Base-by-base conservation (phyloP, 2,888 invertebrate species). In the Bellardia pandia region DNA sequence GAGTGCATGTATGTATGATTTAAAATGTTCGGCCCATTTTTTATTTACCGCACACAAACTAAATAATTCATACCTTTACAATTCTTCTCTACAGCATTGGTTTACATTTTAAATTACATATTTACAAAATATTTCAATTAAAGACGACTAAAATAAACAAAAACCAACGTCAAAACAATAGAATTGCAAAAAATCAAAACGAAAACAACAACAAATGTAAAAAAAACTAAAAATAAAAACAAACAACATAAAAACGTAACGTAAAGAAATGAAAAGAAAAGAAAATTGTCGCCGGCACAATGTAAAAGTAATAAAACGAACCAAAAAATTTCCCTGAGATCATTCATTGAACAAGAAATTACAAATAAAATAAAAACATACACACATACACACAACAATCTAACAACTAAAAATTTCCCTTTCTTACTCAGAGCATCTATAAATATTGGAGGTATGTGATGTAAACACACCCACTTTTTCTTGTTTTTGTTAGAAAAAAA, bases 41-140 rank as follows among this genome's bases (percentile, higher is more conserved):
- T 23, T 23, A 23, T 0, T 23, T 23, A 23, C 23, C 23, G 23
- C 23, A 23, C 23, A 23, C 23, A 7, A 13, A 16, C 33, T 33
- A 45, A 71, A 45, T n/a, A 71, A 37, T 64, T 40, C 33, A 66
- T 58, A 72, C 71, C 30, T 72, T 84, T 58, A 66, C 30, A 72
- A 6, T 4, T 14, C 13, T 23, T 69, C 13, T 16, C 5, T 14
- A 23, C 69, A 42, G 30, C 30, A 66, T 80, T 77, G 74, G 85
- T 85, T 85, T 87, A 75, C 81, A 85, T 85, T 85, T 82, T 66
- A 69, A 85, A 82, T 85, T 78, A 71, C 64, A 81, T 81, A 81
- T 85, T 87, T 87, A 77, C 87, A 87, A 87, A 87, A 85, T 85
- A 85, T 82, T 85, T 87, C 85, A 87, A 87, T 87, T 87, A 85